Evolutionary conservation across 92 coral and sea anemone species (phyloP), one percentile per base, ranked within the genome.

Genomic region (Paramuricea clavata): DNA sequence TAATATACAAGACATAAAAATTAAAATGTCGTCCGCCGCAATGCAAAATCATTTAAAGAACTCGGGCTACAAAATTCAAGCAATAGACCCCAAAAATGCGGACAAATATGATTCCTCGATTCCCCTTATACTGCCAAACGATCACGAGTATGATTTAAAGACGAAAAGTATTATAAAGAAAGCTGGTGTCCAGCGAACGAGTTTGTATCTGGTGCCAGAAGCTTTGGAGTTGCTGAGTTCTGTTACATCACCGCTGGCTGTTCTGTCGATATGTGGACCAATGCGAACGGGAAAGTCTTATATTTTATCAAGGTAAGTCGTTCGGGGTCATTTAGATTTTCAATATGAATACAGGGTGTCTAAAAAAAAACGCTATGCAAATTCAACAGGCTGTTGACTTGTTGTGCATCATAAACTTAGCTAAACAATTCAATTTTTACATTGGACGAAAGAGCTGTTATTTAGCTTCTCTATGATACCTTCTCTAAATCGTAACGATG

Each of bases 271-370:
- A 59, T 79, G 84, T 27, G 84, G 84, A 16, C 84, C 84, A 23
- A 59, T 79, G 73, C 72, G 84, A 8, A 79, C 84, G 21, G 84
- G 84, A 7, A 79, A 79, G 35, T 79, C 84, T 22, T 79, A 79
- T 30, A 79, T 79, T 21, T 34, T 79, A 47, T 79, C 84, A 21
- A 79, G 84, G 84, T 79, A 42, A 7, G 73, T 60, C 26, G 56
- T 49, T 26, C n/a, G 34, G 41, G n/a, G n/a, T n/a, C n/a, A n/a
- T n/a, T n/a, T n/a, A n/a, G n/a, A n/a, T n/a, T n/a, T n/a, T n/a
- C n/a, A n/a, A n/a, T n/a, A n/a, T n/a, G n/a, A n/a, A n/a, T n/a
- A n/a, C n/a, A n/a, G n/a, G n/a, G n/a, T n/a, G n/a, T n/a, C n/a
- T n/a, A n/a, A n/a, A n/a, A n/a, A n/a, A n/a, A n/a, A n/a, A n/a